A percentile compares a stretch with the other conserved stretches of the same genome.
These are phyloP conservation scores for Argopecten irradians DNA, from an alignment of 1,140 invertebrate species.

Conservation along the genomic window DNA sequence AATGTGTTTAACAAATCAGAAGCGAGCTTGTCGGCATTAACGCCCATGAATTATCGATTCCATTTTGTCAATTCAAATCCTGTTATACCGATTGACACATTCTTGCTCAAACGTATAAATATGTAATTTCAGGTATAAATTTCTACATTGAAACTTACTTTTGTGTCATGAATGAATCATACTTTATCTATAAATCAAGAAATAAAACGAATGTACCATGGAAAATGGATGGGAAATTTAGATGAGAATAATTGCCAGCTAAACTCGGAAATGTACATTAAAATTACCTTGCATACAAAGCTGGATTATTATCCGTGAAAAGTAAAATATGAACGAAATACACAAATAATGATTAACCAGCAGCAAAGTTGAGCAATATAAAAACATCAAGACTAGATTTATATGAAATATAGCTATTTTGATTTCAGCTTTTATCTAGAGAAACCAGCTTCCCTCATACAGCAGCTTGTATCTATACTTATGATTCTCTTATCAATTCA, in stretches of 20 bases:
- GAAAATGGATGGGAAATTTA: neutral
- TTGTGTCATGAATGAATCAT: neutral
- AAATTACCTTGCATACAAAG: neutral
- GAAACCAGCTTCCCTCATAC: too few species aligned
- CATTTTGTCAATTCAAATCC: neutral
- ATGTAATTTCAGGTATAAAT: neutral
- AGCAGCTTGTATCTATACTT: too few species aligned
- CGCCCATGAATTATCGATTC: neutral
- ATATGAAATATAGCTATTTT: too few species aligned
- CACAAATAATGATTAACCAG: neutral
- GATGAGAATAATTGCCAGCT: neutral
- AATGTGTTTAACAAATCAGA: slow-evolving; percentile 21
- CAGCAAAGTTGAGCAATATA: neutral
- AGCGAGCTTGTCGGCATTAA: neutral
- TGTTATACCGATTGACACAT: neutral
- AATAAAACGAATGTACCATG: neutral
- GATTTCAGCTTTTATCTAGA: too few species aligned
- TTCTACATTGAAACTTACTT: neutral
- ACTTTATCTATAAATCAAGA: neutral
- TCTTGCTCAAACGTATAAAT: neutral
- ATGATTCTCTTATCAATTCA: too few species aligned
- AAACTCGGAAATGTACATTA: neutral
- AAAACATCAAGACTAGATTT: too few species aligned
- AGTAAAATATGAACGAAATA: neutral
- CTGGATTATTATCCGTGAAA: neutral